Evolutionary conservation across 53 echinoderm and acorn worm species (phyloP), one percentile per base, ranked within the genome.

Genomic region (Temnopleurus reevesii): DNA sequence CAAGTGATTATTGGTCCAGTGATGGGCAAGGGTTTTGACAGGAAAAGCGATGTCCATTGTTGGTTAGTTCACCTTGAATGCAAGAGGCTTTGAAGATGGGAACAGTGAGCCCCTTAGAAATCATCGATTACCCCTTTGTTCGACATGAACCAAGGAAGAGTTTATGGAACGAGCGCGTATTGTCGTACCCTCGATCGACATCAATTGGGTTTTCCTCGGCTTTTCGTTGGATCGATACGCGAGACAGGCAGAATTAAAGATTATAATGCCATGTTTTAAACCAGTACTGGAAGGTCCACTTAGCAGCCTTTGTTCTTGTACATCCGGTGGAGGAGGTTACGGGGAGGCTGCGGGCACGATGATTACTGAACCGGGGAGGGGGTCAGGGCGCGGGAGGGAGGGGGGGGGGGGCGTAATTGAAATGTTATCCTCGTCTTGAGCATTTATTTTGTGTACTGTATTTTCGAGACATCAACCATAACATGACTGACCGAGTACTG

Each of bases 1-100:
- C 45, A 10, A 56, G 45, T 46, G 61, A 85, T 85, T 59, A 85
- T 8, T 41, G 61, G 61, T 5, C 24, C 45, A 34, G 38, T 85
- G 85, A 85, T 85, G 85, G 83, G 85, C 85, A 85, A 43, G 38
- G 8, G 66, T 6, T 66, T 46, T 66, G 65, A 66, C 53, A 65
- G 71, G 71, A 23, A 58, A 84, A 87, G 47, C 66, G 66, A 8
- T 30, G 53, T 47, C 88, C 53, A 87, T 87, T 87, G 88, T 87
- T 19, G 34, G 53, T 65, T 30, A 85, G 66, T 71, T 87, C 88
- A 87, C 88, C 88, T 87, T 87, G 88, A 87, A 64, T 87, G 51
- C 60, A 7, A 60, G 27, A 59, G 29, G 61, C 88, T 51, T 71
- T 66, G 51, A 29, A 31, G 53, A 87, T 21, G 45, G 46, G 79